Conservation (phyloP, 2,888 invertebrate species). For the Caenorhabditis sp. region DNA sequence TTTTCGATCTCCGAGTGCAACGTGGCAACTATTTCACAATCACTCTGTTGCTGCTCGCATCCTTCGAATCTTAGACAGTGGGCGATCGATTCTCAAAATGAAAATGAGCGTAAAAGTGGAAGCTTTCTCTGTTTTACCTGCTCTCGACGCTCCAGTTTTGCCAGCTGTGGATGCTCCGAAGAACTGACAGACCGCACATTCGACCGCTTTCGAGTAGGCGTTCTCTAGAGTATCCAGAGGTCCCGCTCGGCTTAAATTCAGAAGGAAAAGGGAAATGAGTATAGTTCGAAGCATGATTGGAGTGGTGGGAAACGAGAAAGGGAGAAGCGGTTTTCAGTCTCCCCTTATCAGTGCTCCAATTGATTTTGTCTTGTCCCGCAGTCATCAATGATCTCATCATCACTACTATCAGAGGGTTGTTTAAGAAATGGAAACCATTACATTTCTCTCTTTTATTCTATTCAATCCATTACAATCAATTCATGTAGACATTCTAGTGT, state of each 20-base stretch:
- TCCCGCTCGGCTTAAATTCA: not conserved
- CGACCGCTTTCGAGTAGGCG: not conserved
- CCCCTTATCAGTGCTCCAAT: slow-evolving; percentile 3
- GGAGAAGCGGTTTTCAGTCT: not conserved
- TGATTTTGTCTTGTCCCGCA: not conserved
- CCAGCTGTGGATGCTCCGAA: slow-evolving; percentile 9
- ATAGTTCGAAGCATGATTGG: not conserved
- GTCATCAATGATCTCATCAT: too few species aligned
- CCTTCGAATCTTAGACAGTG: slow-evolving; percentile 19
- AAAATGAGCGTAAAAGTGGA: not conserved
- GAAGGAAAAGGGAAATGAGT: not conserved
- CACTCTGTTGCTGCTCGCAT: slow-evolving; percentile 2
- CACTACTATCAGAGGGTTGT: too few species aligned
- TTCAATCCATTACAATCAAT: too few species aligned
- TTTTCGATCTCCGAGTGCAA: slow-evolving; percentile 23
- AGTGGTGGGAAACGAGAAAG: not conserved
- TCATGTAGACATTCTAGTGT: too few species aligned
- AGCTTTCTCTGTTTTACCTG: not conserved
- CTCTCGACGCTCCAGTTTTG: not conserved
- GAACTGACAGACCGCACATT: slow-evolving; percentile 43
- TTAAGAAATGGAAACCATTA: not conserved
- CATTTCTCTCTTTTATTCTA: too few species aligned
- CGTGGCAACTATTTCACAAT: slow-evolving; percentile 11
- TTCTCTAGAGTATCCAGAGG: not conserved
- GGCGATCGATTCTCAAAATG: not conserved